Evolutionary conservation across 2,888 invertebrate species (phyloP), one percentile per base, ranked within the genome.

Genomic region (Drosophila nr. perissopoda): DNA sequence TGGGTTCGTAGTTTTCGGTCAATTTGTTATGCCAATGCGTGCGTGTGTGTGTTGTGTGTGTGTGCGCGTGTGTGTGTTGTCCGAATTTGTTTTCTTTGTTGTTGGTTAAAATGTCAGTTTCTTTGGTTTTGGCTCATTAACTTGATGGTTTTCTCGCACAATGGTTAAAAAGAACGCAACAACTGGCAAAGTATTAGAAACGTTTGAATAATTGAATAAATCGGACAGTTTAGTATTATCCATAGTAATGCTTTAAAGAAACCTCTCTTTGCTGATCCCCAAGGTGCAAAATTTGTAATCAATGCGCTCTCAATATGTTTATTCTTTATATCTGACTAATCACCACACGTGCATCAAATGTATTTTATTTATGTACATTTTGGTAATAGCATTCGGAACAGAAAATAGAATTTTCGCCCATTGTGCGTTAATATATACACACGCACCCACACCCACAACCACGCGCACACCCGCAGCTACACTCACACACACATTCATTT

Each of bases 1-100:
- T 87, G 79, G 90, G 87, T 81, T 90, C 87, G 90, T 90, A 87
- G 83, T 90, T 91, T 89, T 87, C 90, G 91, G 90, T 91, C 90
- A 90, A 90, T 90, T 90, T 90, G 90, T 87, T 89, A 82, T 80
- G 73, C 80, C 82, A 82, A 80, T 79, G 82, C 62, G 58, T 67
- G 36, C 42, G 31, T 29, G 27, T 49, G 58, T 49, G 21, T 33
- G 58, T 65, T 21, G 21, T 21, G 53, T 64, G 57, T 74, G 52
- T 64, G 48, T 4, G 13, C 34, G 2, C 6, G 36, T 7, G 40
- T 40, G 45, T 45, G 16, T 45, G 45, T 16, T 45, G 16, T 27
- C 34, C 34, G 56, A 64, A 48, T 68, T 61, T 69, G 64, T 79
- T 73, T 78, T 73, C 69, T 69, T 74, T 79, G 70, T 78, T 81